These are phyloP conservation scores for Phyllotreta striolata DNA, from an alignment of 2,888 invertebrate species.

Conservation along the genomic window DNA sequence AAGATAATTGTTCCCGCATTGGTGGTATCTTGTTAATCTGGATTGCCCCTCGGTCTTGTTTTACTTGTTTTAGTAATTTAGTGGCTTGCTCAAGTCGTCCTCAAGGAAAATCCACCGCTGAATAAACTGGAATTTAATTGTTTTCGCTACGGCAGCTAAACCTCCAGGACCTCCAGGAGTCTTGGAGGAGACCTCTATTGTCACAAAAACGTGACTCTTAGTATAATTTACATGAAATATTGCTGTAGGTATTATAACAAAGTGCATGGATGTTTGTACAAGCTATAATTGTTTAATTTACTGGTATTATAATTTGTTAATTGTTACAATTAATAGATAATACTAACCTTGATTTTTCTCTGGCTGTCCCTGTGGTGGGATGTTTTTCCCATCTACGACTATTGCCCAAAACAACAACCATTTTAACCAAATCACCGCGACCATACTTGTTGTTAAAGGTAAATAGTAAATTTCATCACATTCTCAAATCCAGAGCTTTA, in stretches of 20 bases:
- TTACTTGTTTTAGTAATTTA: slow-evolving; percentile 29
- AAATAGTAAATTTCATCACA: slow-evolving; percentile 1
- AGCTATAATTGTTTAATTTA: not conserved
- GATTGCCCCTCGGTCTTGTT: slow-evolving; percentile 32
- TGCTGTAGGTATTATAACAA: not conserved
- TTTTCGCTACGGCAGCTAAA: slow-evolving; percentile 6
- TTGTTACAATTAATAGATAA: not conserved
- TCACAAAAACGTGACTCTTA: slow-evolving; percentile 5
- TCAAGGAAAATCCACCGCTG: slow-evolving; percentile 22
- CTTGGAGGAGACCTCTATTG: slow-evolving; percentile 7
- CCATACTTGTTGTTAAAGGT: slow-evolving; percentile 9
- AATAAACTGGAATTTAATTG: slow-evolving; percentile 31
- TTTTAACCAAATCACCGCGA: slow-evolving; percentile 10
- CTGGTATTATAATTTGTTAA: not conserved
- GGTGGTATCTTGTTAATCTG: slow-evolving; percentile 32
- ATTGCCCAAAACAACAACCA: slow-evolving; percentile 18
- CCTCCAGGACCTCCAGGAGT: not conserved
- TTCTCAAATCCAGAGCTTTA: not conserved
- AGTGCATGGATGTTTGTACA: not conserved
- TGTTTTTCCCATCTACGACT: not conserved
- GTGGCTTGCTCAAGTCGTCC: slow-evolving; percentile 27
- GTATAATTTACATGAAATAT: slow-evolving; percentile 13
- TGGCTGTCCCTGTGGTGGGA: slow-evolving; percentile 12
- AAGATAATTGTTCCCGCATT: slow-evolving; percentile 25
- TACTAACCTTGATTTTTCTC: slow-evolving; percentile 24